Evolutionary conservation across 37 sponge, comb jelly and placozoan species (phyloP), one percentile per base, ranked within the genome.

Genomic region (Axinella damicornis): DNA sequence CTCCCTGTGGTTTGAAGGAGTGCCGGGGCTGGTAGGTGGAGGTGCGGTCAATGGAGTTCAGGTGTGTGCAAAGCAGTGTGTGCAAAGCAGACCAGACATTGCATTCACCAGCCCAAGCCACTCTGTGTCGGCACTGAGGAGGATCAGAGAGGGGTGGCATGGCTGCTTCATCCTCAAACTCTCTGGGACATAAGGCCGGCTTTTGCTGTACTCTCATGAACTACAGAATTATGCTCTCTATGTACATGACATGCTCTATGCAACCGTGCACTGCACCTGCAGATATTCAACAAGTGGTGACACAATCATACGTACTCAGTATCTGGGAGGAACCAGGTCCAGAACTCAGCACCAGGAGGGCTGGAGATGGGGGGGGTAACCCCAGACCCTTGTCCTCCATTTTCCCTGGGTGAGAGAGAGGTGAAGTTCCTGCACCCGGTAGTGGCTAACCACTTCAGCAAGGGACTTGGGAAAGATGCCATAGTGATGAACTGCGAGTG

Each of bases 311-410:
- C 46, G 9, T 35, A 90, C 96, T 76, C 76, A n/a, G 72, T 30
- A 19, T 58, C 34, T 5, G 93, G 83, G 30, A 90, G 72, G 58
- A 99, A 95, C 97, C 97, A 96, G 25, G 87, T 97, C 85, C 88
- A 93, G 53, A 95, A 80, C 91, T 99, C 94, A 32, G 94, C 97
- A 28, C 99, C 99, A 2, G 93, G 92, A 53, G 99, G 99, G 15
- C 94, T 64, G 28, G 94, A 64, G 73, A 71, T 40, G 33, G 92
- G 89, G 9, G n/a, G 97, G 82, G 76, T 95, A 93, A 27, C 95
- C 95, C 99, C 99, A 99, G 27, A 87, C 24, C 21, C 81, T 76
- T 20, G 87, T 86, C 71, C 91, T 77, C 99, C 99, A 98, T 82
- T 83, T 88, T 17, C 97, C 95, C 75, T 95, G 94, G 16, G 99